Evolutionary conservation across 1,140 invertebrate genomes (phyloP).

Genomic region (Alviniconcha marisindica): DNA sequence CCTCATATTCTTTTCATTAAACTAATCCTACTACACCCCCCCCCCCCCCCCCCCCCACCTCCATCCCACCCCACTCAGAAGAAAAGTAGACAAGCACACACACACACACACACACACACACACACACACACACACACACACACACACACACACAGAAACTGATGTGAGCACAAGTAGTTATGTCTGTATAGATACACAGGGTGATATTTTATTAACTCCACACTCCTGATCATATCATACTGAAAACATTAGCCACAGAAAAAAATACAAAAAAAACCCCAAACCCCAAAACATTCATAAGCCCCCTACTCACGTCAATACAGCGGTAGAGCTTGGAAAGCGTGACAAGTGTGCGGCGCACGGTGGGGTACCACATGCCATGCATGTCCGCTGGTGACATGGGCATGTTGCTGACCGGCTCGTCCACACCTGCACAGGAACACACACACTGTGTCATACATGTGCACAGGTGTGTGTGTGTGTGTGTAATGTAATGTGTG

Average conservation of each 20-base stretch:
- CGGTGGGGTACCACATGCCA: slow-evolving; percentile 99
- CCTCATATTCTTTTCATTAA: too few species aligned
- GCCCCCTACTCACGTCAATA: slow-evolving; percentile 85
- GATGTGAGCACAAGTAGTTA: too few species aligned
- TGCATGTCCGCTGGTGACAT: slow-evolving; percentile 95
- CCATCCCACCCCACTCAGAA: too few species aligned
- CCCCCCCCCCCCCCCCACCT: too few species aligned
- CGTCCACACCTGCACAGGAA: slow-evolving; percentile 44
- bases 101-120: slow-evolving; percentile 1
- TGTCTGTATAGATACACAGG: background rate
- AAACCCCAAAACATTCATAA: background rate
- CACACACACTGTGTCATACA: too few species aligned
- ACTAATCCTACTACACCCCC: too few species aligned
- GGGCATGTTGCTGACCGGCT: slow-evolving; percentile 73
- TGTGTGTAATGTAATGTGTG: too few species aligned
- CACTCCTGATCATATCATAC: background rate
- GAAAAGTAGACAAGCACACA: background rate
- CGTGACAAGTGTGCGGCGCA: slow-evolving; percentile 94
- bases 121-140: too few species aligned
- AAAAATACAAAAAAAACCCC: background rate
- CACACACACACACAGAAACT: too few species aligned
- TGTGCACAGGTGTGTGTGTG: too few species aligned
- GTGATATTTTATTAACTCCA: too few species aligned
- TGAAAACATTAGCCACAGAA: background rate
- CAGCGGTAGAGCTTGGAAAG: slow-evolving; percentile 96